Percentiles rank a stretch among this genome's conserved stretches.
Evolutionary conservation across 2,113 vertebrate genomes (phyloP).

Genomic region (Archilochus colubris): DNA sequence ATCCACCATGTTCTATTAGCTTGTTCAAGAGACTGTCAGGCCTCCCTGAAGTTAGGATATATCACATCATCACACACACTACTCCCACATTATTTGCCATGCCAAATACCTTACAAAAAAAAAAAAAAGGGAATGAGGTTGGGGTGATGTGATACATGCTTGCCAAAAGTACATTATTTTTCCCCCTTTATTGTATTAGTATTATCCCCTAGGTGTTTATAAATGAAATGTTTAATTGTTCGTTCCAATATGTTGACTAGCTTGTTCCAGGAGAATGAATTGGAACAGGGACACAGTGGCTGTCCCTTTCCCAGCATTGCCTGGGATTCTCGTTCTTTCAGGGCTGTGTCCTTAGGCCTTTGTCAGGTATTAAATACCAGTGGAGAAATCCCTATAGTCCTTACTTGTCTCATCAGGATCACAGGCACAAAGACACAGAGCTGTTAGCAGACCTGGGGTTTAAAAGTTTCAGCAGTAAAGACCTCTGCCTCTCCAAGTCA

Average conservation of each 20-base stretch:
- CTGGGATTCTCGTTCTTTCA: not conserved
- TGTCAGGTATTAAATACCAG: not conserved
- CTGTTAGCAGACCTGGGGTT: not conserved
- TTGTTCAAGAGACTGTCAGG: not conserved
- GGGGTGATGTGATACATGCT: not conserved
- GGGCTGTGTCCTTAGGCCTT: not conserved
- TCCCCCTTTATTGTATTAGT: not conserved
- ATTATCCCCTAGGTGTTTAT: not conserved
- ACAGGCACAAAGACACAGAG: not conserved
- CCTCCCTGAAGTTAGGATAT: not conserved
- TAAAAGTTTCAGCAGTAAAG: not conserved
- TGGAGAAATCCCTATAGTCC: not conserved
- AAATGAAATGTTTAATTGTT: not conserved
- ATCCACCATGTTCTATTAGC: not conserved
- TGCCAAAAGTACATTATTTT: not conserved
- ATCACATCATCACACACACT: not conserved
- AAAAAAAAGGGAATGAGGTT: not conserved
- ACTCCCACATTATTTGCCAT: not conserved
- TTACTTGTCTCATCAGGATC: not conserved
- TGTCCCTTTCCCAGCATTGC: not conserved
- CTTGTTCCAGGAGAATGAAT: not conserved
- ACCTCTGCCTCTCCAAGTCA: not conserved
- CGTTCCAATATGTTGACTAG: not conserved
- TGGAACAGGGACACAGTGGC: accelerated
- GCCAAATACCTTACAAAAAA: not conserved